Percentiles rank a stretch among this genome's conserved stretches.
Evolutionary conservation across 2,113 vertebrate genomes (phyloP).

Genomic region (Muntiacus muntjak): DNA sequence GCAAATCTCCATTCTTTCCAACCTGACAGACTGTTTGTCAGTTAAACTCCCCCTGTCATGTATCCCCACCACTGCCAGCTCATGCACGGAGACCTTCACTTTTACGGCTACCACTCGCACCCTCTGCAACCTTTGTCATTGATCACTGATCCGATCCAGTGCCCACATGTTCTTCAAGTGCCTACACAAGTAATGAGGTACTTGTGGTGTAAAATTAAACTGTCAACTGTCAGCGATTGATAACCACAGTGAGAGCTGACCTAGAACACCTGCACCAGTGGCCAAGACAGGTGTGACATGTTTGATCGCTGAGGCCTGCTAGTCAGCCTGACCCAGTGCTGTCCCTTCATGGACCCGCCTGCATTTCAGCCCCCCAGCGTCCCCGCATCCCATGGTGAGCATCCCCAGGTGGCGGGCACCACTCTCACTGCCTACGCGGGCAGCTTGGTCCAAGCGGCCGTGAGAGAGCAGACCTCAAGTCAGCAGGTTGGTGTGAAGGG

Average conservation of each 20-base stretch:
- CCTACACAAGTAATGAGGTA: slow-evolving; percentile 98
- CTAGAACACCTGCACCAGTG: slow-evolving; percentile 93
- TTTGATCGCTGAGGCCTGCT: slow-evolving; percentile 90
- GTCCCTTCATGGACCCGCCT: slow-evolving; percentile 81
- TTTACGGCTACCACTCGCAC: slow-evolving; percentile 89
- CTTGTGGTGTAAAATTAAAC: slow-evolving; percentile 99
- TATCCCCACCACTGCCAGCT: slow-evolving; percentile 92
- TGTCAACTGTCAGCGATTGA: slow-evolving; percentile 99
- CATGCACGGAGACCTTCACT: slow-evolving; percentile 95
- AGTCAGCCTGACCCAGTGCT: slow-evolving; percentile 83
- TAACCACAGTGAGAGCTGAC: slow-evolving; percentile 94
- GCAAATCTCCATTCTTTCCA: slow-evolving; percentile 91
- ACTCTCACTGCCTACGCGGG: not conserved
- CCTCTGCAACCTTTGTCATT: slow-evolving; percentile 97
- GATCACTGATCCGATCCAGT: slow-evolving; percentile 99
- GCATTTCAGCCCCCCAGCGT: slow-evolving; percentile 72
- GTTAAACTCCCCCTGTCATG: slow-evolving; percentile 90
- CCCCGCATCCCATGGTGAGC: not conserved
- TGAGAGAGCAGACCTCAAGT: not conserved
- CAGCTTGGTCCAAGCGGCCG: not conserved
- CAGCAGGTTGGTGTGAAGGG: not conserved
- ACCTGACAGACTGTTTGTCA: slow-evolving; percentile 98
- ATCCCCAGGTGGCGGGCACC: slow-evolving; percentile 20
- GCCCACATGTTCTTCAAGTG: slow-evolving; percentile 95
- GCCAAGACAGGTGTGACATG: slow-evolving; percentile 91